Evolutionary conservation across 2,888 invertebrate genomes (phyloP).

Genomic region (Eilema caniola): DNA sequence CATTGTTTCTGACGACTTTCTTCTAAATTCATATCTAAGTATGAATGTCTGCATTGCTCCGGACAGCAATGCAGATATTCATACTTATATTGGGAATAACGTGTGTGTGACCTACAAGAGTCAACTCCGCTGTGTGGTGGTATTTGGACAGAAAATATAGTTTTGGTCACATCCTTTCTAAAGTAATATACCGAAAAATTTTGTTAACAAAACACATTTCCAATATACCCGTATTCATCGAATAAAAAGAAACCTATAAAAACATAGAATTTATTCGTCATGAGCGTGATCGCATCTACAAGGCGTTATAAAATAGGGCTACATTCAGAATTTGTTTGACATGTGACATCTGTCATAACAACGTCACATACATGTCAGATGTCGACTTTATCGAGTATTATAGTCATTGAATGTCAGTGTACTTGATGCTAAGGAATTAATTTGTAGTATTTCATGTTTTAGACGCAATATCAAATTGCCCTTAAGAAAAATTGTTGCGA

Average conservation of each 20-base stretch:
- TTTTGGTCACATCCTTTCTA: background rate
- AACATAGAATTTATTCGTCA: constrained; percentile 46
- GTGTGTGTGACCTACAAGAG: background rate
- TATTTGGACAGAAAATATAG: background rate
- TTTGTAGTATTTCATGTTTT: background rate
- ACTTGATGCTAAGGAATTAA: constrained; percentile 7
- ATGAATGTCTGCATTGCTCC: too few relatives aligned
- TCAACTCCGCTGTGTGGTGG: too few relatives aligned
- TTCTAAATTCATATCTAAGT: too few relatives aligned
- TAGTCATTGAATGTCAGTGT: constrained; percentile 39
- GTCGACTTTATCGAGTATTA: constrained; percentile 46
- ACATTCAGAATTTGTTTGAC: constrained; percentile 44
- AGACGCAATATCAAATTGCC: background rate
- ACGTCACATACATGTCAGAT: constrained; percentile 48
- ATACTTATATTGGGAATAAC: background rate
- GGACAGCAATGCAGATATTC: background rate
- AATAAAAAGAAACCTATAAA: constrained; percentile 36
- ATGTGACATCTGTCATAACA: constrained; percentile 50
- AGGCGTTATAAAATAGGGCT: constrained; percentile 46
- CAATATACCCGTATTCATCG: constrained; percentile 44
- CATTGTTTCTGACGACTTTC: background rate
- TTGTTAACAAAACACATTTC: constrained; percentile 29
- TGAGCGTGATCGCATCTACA: constrained; percentile 41
- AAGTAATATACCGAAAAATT: background rate
- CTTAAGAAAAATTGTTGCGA: background rate